A percentile compares a stretch with the other conserved stretches of the same genome.
Conservation (phyloP, 2,888 invertebrate species). For the Athetis lepigone region DNA sequence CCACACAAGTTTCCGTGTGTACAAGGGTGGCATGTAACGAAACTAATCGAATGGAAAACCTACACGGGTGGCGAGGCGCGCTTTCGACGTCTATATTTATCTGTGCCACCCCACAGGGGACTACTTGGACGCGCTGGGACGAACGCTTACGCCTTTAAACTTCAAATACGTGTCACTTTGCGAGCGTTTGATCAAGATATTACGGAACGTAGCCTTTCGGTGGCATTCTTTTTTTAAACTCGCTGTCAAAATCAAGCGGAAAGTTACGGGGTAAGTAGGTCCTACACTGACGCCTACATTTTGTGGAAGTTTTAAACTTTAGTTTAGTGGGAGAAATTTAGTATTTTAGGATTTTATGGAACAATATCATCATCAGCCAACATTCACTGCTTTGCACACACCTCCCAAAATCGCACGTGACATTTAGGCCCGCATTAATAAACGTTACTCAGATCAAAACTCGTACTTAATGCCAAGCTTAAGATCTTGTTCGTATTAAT, state of each 20-base stretch:
- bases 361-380: too few species aligned
- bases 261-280: not conserved
- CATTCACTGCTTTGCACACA: too few species aligned
- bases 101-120: constrained; percentile 55
- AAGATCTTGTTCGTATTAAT: too few species aligned
- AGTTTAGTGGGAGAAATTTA: too few species aligned
- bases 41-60: constrained; percentile 75
- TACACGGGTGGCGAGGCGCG: constrained; percentile 71
- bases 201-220: constrained; percentile 50
- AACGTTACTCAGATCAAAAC: too few species aligned
- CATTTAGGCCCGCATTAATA: too few species aligned
- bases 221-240: constrained; percentile 52
- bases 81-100: constrained; percentile 70
- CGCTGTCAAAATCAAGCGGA: constrained; percentile 22
- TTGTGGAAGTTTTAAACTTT: not conserved
- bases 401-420: too few species aligned
- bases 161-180: constrained; percentile 64
- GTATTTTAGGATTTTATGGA: too few species aligned
- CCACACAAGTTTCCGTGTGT: constrained; percentile 43
- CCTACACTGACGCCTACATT: not conserved
- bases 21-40: constrained; percentile 67
- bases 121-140: constrained; percentile 61
- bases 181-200: constrained; percentile 58
- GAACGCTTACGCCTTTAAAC: constrained; percentile 64
- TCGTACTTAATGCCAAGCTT: too few species aligned